These are phyloP conservation scores for zebrafish (Danio rerio) DNA, from an alignment of 2,113 vertebrate species.

Conservation along the genomic window GRCz12tu NC_133192.1:34307501-34308000, in stretches of 20 bases:
- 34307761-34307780: slow-evolving; percentile 16
- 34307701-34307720: slow-evolving; percentile 21
- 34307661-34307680: not conserved
- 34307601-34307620: slow-evolving; percentile 1
- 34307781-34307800: slow-evolving; percentile 41
- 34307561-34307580: slow-evolving; percentile 21
- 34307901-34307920: not conserved
- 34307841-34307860: slow-evolving; percentile 22
- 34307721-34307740: slow-evolving; percentile 32
- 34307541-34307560: not conserved
- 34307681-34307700: slow-evolving; percentile 31
- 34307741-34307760: not conserved
- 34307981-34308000: slow-evolving; percentile 5
- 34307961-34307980: slow-evolving; percentile 19
- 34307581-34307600: slow-evolving; percentile 34
- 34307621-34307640: slow-evolving; percentile 23
- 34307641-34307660: slow-evolving; percentile 10
- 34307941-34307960: slow-evolving; percentile 10
- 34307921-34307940: slow-evolving; percentile 11
- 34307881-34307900: slow-evolving; percentile 27
- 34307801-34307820: slow-evolving; percentile 1
- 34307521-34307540: not conserved
- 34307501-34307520: not conserved
- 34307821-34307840: slow-evolving; percentile 16
- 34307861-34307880: slow-evolving; percentile 28